Evolutionary conservation across 2,797 vertebrate species (phyloP).

Genomic region (Sebastes variabilis): DNA sequence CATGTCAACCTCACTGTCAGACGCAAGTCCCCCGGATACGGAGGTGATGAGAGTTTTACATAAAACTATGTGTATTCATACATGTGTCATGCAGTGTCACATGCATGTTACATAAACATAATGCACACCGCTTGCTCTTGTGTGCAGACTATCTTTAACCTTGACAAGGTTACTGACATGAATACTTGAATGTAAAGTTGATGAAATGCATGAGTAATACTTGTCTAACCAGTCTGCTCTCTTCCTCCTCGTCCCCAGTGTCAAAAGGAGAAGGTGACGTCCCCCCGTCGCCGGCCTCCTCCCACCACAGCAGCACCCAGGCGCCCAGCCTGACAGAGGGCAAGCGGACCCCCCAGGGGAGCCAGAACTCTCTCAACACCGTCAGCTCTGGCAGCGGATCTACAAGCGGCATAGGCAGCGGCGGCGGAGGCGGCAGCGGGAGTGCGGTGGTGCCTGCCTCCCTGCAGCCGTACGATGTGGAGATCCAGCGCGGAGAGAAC

Average conservation of each 20-base stretch:
- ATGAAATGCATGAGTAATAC: background rate
- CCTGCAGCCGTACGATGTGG: constrained; percentile 95
- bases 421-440: constrained; percentile 82
- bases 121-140: background rate
- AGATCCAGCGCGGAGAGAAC: constrained; percentile 93
- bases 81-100: background rate
- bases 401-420: constrained; percentile 95
- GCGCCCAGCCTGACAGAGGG: constrained; percentile 94
- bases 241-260: constrained; percentile 68
- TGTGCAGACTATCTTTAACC: background rate
- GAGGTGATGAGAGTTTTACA: constrained; percentile 81
- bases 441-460: constrained; percentile 88
- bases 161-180: background rate
- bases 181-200: background rate
- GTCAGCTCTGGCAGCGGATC: constrained; percentile 98
- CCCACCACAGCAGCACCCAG: constrained; percentile 97
- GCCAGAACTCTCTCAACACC: constrained; percentile 97
- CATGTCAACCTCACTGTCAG: constrained; percentile 97
- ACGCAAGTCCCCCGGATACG: constrained; percentile 90
- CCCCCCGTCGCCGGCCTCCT: constrained; percentile 93
- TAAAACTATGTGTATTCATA: background rate
- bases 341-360: constrained; percentile 95
- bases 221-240: background rate
- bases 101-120: background rate
- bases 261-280: constrained; percentile 93